These are phyloP conservation scores for Hartigia nigra DNA, from an alignment of 2,888 invertebrate genomes.

Conservation along the genomic window DNA sequence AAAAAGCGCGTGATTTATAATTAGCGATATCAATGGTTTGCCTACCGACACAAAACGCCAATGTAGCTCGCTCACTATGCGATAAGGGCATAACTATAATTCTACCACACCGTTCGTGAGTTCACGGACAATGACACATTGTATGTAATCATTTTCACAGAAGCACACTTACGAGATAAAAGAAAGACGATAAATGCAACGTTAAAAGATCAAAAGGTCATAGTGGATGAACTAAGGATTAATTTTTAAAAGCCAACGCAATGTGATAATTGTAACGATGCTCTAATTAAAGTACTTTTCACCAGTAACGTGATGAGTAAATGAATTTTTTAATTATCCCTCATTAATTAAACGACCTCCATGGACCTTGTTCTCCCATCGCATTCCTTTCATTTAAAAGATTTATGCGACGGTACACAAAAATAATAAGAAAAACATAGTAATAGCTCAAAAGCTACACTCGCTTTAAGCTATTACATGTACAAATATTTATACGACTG, in stretches of 20 bases:
- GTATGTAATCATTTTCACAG: background rate
- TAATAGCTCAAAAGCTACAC: background rate
- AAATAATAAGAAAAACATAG: background rate
- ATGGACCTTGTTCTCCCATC: accelerated
- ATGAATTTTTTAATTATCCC: background rate
- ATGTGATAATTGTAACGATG: accelerated
- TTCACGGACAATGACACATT: background rate
- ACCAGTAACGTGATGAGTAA: no score
- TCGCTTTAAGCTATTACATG: background rate
- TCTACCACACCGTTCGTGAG: background rate
- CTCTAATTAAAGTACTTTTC: no score
- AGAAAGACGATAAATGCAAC: background rate
- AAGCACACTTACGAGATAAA: background rate
- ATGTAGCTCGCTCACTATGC: background rate
- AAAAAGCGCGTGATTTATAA: background rate
- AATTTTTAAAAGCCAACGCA: no score
- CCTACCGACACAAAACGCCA: background rate
- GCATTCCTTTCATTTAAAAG: background rate
- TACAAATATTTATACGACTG: background rate
- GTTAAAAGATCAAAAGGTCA: background rate
- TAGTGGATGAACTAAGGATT: background rate
- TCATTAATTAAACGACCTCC: background rate
- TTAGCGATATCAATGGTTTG: background rate
- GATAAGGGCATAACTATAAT: background rate
- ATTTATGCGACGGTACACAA: background rate